Evolutionary conservation across 2,888 invertebrate species (phyloP), one percentile per base, ranked within the genome.

Genomic region (Drosophila subsilvestris): DNA sequence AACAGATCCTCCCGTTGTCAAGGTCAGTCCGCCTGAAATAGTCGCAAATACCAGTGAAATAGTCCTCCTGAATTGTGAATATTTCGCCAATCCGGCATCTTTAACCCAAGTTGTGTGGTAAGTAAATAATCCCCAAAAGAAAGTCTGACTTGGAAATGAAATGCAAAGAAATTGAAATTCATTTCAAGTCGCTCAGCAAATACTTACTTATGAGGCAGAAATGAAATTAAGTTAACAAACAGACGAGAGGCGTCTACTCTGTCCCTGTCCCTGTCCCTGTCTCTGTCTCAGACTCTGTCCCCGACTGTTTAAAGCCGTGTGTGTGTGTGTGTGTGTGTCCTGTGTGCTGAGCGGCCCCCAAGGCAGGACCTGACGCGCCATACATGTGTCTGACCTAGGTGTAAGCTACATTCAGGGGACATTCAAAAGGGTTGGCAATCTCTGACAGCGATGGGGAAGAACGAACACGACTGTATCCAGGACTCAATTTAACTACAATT

Each of bases 71-170:
- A 94, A 95, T 76, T 98, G 98, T 91, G 94, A 95, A 83, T 97
- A 97, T 90, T 95, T 95, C 76, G 96, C 98, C 63, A 98, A 98
- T 93, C 98, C 98, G 0, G 95, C 96, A 25, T 94, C 95, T 10
- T 93, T 98, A 37, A 94, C 93, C 53, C 94, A 94, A 76, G 96
- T 97, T 55, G 93, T 94, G 82, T 98, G 98, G 98, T 97, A 89
- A 91, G 90, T 90, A 20, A 44, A 18, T 20, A 17, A 25, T 12
- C 22, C 14, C 37, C 37, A 6, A n/a, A n/a, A n/a, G 37, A 37
- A 5, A 12, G 12, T 37, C n/a, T 7, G 37, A 9, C 27, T 27
- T 27, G 27, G 27, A 27, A 27, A 27, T 27, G 9, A 27, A 74
- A 66, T 53, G 73, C 73, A 79, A 83, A 83, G 78, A 80, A 78